Evolutionary conservation across 2,797 vertebrate species (phyloP).

Genomic region (Liparis tanakae): DNA sequence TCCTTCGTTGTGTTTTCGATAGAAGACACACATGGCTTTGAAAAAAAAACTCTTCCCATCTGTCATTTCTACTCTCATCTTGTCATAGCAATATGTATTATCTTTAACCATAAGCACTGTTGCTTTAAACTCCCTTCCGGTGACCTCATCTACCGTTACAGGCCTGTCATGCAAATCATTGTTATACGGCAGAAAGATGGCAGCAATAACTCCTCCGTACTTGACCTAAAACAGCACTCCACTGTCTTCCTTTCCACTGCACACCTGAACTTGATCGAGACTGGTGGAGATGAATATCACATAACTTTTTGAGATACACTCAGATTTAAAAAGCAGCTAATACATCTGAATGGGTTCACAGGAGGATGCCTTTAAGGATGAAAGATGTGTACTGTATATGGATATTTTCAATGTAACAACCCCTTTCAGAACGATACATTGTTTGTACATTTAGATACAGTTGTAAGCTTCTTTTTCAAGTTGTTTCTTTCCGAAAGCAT

Average conservation of each 20-base stretch:
- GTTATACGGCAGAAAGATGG: slow-evolving; percentile 42
- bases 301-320: slow-evolving; percentile 52
- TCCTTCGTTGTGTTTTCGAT: slow-evolving; percentile 20
- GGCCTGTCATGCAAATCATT: slow-evolving; percentile 67
- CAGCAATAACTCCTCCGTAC: slow-evolving; percentile 48
- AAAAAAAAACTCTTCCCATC: slow-evolving; percentile 55
- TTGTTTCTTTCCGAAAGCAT: not conserved
- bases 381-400: slow-evolving; percentile 45
- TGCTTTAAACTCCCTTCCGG: slow-evolving; percentile 55
- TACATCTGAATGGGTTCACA: slow-evolving; percentile 46
- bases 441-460: not conserved
- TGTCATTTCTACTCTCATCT: slow-evolving; percentile 65
- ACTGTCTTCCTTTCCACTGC: slow-evolving; percentile 32
- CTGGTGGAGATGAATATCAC: slow-evolving; percentile 41
- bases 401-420: slow-evolving; percentile 30
- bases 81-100: slow-evolving; percentile 67
- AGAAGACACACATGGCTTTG: slow-evolving; percentile 61
- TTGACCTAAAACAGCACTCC: slow-evolving; percentile 48
- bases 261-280: slow-evolving; percentile 55
- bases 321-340: slow-evolving; percentile 45
- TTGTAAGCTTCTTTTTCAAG: not conserved
- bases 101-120: slow-evolving; percentile 56
- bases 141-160: slow-evolving; percentile 66
- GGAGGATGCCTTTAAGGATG: slow-evolving; percentile 35
- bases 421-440: not conserved